These are phyloP conservation scores for Phyllostomus hastatus DNA, from an alignment of 2,113 vertebrate species.

Conservation along the genomic window DNA sequence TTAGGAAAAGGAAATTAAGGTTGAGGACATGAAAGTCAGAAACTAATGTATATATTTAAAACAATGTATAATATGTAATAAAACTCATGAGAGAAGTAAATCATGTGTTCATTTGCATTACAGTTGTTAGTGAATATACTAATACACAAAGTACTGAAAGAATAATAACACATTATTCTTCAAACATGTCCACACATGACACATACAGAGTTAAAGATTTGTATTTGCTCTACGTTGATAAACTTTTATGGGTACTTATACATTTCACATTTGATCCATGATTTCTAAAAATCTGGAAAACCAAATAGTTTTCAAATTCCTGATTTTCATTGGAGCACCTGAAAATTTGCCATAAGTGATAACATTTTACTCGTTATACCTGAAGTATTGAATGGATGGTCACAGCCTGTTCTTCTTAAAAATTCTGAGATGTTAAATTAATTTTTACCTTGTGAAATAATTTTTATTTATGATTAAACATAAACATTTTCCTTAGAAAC, in stretches of 20 bases:
- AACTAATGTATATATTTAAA: background rate
- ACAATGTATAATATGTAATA: background rate
- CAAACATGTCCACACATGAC: background rate
- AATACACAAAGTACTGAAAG: background rate
- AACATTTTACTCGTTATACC: background rate
- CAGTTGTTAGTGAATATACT: background rate
- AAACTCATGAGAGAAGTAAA: background rate
- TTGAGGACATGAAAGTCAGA: background rate
- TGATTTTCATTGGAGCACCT: background rate
- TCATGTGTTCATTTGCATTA: background rate
- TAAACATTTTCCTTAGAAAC: background rate
- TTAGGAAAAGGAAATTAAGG: background rate
- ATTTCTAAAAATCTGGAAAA: background rate
- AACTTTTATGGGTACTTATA: background rate
- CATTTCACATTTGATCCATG: background rate
- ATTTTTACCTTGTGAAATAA: background rate
- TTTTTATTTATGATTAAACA: background rate
- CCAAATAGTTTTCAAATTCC: background rate
- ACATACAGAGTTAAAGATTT: background rate
- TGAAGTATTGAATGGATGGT: background rate
- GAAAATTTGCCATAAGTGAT: background rate
- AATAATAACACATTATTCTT: background rate
- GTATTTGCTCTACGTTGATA: background rate
- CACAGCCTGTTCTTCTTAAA: no score
- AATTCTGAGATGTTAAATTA: background rate